Base-by-base conservation (phyloP, 2,888 invertebrate species). In the Eurytoma californica region DNA sequence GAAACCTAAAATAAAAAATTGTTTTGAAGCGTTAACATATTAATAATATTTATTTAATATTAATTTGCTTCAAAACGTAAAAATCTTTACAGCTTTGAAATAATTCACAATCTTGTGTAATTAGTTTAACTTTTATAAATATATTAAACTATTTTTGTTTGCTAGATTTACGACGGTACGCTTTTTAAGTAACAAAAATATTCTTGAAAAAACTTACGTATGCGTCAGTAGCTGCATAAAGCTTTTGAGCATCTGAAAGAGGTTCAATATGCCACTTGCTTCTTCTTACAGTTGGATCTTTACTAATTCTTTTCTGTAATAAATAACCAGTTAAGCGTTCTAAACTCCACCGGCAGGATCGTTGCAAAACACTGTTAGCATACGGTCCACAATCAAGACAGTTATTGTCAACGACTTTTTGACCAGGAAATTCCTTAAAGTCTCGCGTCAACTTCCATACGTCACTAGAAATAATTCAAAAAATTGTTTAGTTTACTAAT, bases 171-270 rank as follows among this genome's bases (percentile, higher is more conserved):
- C 30, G 3, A 30, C 3, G 3, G 7, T 30, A 5, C 7, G 30
- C 30, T 20, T 18, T 58, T 14, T 61, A 65, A 72, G 16, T 9
- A 67, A 67, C 20, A 3, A 24, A 51, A 53, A 53, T 53, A 28
- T 60, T 1, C 16, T 24, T 18, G 57, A 57, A 39, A 20, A 16
- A 63, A 68, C 69, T 90, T 88, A 94, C 94, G 88, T 93, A 94
- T 83, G 94, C 93, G 90, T 94, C 94, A 65, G 93, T 93, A 9
- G 94, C 93, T 39, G 94, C 94, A 88, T 94, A 94, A 80, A 88
- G 86, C 85, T 91, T 89, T 86, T 94, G 94, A 28, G 90, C 90
- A 80, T 91, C 85, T 79, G 89, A 91, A 66, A 94, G 88, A 12
- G 93, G 93, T 65, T 92, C 88, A 20, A 92, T 87, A 85, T 93